Conservation (phyloP, 1,140 invertebrate species). For the Rhyacophila brunnea region DNA sequence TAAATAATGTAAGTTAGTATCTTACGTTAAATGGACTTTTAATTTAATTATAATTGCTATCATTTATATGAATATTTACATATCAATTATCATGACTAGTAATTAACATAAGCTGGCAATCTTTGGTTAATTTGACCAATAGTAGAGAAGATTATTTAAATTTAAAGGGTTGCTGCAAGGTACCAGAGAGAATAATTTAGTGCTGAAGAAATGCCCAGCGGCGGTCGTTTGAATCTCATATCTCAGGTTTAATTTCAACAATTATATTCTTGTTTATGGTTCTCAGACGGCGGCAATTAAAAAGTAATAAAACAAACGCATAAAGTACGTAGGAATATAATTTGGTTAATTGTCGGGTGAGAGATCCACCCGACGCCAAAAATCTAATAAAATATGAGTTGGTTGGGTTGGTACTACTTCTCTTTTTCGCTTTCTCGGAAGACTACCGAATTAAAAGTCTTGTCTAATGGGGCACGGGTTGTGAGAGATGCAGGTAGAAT, state of each 20-base stretch:
- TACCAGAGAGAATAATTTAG: neutral
- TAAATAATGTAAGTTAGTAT: too few species aligned
- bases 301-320: conserved; percentile 32
- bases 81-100: too few species aligned
- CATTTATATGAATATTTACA: too few species aligned
- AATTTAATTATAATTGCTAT: too few species aligned
- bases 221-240: conserved; percentile 13
- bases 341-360: conserved; percentile 28
- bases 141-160: too few species aligned
- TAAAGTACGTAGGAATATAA: conserved; percentile 31
- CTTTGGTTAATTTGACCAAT: too few species aligned
- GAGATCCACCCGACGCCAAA: conserved; percentile 4
- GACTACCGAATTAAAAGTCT: neutral
- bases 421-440: conserved; percentile 12
- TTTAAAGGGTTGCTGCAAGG: too few species aligned
- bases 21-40: too few species aligned
- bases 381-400: conserved; percentile 21
- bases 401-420: too few species aligned
- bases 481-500: too few species aligned
- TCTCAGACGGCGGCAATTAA: conserved; percentile 31
- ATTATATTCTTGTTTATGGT: conserved; percentile 30
- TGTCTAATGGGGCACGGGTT: too few species aligned
- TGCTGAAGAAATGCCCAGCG: neutral
- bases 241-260: conserved; percentile 20
- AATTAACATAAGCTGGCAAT: too few species aligned